Conservation (phyloP, 2,888 invertebrate species). For the Gnatocerus cornutus region DNA sequence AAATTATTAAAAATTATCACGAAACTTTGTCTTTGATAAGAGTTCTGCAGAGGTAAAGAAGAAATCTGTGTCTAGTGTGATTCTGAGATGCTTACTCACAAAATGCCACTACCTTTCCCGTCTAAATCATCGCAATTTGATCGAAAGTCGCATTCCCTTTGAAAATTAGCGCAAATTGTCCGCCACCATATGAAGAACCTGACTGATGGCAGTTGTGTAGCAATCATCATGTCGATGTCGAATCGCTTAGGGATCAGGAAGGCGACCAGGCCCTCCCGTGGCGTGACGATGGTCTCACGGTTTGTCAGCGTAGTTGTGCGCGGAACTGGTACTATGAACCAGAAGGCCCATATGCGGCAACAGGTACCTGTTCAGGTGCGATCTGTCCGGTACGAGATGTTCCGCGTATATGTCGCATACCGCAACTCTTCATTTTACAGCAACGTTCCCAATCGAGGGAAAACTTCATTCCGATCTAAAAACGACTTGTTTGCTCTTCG, state of each 20-base stretch:
- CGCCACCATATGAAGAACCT: slow-evolving; percentile 16
- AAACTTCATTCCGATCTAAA: slow-evolving; percentile 51
- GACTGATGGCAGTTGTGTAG: slow-evolving; percentile 31
- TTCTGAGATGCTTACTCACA: no score
- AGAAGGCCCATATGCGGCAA: slow-evolving; percentile 51
- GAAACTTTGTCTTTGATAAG: no score
- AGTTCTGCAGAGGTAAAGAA: no score
- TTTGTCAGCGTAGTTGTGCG: slow-evolving; percentile 47
- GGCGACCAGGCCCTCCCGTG: slow-evolving; percentile 46
- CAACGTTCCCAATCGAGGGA: slow-evolving; percentile 42
- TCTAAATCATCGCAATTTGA: neutral
- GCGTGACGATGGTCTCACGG: slow-evolving; percentile 48
- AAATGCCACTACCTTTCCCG: no score
- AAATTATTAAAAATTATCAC: no score
- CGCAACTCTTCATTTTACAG: slow-evolving; percentile 47
- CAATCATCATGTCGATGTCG: slow-evolving; percentile 45
- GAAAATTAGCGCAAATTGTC: slow-evolving; percentile 31
- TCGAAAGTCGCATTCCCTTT: neutral
- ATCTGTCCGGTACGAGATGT: slow-evolving; percentile 51
- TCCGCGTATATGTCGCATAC: slow-evolving; percentile 52
- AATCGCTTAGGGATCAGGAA: slow-evolving; percentile 47
- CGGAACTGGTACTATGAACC: slow-evolving; percentile 48
- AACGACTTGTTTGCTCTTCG: slow-evolving; percentile 35
- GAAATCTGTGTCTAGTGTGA: no score
- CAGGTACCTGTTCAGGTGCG: slow-evolving; percentile 51